Evolutionary conservation across 2,888 invertebrate species (phyloP).

Genomic region (Rhopalosiphum nymphaeae): DNA sequence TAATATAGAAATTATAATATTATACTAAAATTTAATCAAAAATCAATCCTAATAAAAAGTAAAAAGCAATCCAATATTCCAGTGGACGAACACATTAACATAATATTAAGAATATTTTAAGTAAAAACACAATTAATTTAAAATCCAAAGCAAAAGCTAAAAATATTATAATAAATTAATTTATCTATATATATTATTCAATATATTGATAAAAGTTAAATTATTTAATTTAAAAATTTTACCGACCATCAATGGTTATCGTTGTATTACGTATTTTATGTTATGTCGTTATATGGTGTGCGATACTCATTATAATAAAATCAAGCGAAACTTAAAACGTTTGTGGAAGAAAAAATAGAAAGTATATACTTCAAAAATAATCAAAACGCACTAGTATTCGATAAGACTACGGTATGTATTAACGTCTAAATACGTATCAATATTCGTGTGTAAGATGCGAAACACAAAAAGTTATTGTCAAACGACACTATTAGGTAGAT

Average conservation of each 20-base stretch:
- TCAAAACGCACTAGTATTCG: neutral
- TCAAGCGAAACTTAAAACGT: neutral
- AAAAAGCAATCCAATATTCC: neutral
- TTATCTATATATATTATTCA: neutral
- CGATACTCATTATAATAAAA: neutral
- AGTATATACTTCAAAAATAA: neutral
- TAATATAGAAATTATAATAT: neutral
- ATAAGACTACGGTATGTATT: neutral
- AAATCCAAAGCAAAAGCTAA: neutral
- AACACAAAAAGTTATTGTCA: neutral
- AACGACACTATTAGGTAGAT: neutral
- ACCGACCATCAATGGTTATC: neutral
- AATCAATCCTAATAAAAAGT: neutral
- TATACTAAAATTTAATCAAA: neutral
- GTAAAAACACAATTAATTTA: neutral
- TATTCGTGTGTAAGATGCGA: neutral
- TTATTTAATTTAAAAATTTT: neutral
- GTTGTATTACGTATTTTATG: neutral
- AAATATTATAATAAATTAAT: neutral
- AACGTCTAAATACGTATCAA: neutral
- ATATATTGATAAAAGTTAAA: neutral
- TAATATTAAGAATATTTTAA: neutral
- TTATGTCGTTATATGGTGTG: neutral
- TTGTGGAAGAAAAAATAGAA: neutral
- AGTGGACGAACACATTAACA: neutral